Evolutionary conservation across 2,888 invertebrate genomes (phyloP).

Genomic region (Melolontha melolontha): DNA sequence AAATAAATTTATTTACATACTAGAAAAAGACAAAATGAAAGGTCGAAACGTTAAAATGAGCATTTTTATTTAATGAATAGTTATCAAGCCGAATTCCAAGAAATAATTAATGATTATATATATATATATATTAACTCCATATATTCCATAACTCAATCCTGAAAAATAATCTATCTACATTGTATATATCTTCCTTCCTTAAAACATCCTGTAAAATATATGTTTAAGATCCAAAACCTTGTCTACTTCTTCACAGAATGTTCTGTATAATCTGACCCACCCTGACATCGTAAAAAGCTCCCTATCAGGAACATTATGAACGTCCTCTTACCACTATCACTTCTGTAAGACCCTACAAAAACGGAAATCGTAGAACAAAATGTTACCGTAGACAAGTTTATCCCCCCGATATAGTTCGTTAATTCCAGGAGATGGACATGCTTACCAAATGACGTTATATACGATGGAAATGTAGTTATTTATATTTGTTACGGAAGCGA

Average conservation of each 20-base stretch:
- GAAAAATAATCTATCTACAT: too few relatives aligned
- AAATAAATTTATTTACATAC: too few relatives aligned
- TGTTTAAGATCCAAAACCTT: background rate
- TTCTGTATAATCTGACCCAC: background rate
- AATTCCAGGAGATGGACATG: conserved; percentile 14
- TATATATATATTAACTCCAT: too few relatives aligned
- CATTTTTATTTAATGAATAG: too few relatives aligned
- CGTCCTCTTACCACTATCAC: background rate
- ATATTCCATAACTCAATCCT: too few relatives aligned
- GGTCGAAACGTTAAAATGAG: too few relatives aligned
- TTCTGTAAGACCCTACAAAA: background rate
- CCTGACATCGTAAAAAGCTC: conserved; percentile 2
- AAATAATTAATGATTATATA: too few relatives aligned
- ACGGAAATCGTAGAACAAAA: conserved; percentile 2
- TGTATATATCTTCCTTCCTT: too few relatives aligned
- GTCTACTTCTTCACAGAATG: background rate
- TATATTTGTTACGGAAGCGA: background rate
- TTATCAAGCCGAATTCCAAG: too few relatives aligned
- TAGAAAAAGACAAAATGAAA: too few relatives aligned
- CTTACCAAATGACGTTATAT: background rate
- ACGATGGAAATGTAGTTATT: background rate
- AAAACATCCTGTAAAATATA: too few relatives aligned
- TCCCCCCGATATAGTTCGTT: conserved; percentile 9
- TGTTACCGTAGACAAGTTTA: too few relatives aligned
- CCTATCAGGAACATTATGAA: conserved; percentile 6